Evolutionary conservation across 1,140 invertebrate species (phyloP).

Genomic region (Drosophila serrata): DNA sequence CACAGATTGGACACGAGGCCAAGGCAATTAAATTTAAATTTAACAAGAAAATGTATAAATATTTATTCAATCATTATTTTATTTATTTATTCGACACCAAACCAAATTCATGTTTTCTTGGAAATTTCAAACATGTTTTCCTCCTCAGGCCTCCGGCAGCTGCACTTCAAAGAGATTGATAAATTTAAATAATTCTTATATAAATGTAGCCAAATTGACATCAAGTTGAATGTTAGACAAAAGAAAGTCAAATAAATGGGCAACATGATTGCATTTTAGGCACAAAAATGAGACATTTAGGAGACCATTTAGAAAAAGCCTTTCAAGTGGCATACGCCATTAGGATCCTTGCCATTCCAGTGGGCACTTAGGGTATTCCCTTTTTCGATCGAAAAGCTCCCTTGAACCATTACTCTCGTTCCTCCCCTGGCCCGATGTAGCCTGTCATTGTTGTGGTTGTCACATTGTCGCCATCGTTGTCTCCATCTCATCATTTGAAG

Average conservation of each 20-base stretch:
- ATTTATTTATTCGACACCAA: constrained; percentile 19
- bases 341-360: neutral
- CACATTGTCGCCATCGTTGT: constrained; percentile 73
- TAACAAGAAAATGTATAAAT: constrained; percentile 7
- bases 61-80: constrained; percentile 7
- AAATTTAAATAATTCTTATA: constrained; percentile 21
- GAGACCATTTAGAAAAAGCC: constrained; percentile 6
- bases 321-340: constrained; percentile 2
- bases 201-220: constrained; percentile 20
- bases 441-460: constrained; percentile 62
- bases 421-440: constrained; percentile 2
- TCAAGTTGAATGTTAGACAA: constrained; percentile 6
- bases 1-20: constrained; percentile 9
- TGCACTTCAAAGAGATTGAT: constrained; percentile 11
- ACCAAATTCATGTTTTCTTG: constrained; percentile 4
- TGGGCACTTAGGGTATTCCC: constrained; percentile 28
- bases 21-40: constrained; percentile 20
- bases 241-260: constrained; percentile 18
- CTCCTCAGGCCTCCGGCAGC: neutral
- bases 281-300: constrained; percentile 10
- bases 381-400: constrained; percentile 18
- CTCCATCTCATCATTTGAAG: constrained; percentile 62
- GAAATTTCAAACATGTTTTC: constrained; percentile 14
- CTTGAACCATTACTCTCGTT: constrained; percentile 18
- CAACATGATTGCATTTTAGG: constrained; percentile 12